Conservation (phyloP, 92 coral and sea anemone genomes). For the Paramuricea clavata region DNA sequence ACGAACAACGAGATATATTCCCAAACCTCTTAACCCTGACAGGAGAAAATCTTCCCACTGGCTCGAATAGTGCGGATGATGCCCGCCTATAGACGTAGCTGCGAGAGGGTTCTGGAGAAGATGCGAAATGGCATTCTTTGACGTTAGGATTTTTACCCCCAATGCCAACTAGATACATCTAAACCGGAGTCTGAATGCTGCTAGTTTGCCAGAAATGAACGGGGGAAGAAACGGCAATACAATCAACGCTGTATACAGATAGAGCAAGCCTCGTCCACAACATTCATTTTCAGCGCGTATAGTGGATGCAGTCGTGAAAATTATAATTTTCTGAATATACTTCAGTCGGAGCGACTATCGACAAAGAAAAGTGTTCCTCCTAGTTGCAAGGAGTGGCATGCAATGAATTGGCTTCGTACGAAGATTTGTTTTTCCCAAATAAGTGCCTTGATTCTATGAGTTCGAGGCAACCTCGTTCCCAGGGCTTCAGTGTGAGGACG, state of each 20-base stretch:
- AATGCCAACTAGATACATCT: not conserved
- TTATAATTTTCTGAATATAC: too few species aligned
- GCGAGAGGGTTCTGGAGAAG: not conserved
- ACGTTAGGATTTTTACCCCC: not conserved
- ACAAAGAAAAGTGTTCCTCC: not conserved
- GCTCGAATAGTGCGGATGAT: not conserved
- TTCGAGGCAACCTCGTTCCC: too few species aligned
- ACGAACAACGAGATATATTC: too few species aligned
- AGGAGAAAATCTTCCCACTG: not conserved
- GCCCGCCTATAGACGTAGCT: not conserved
- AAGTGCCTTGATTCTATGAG: slow-evolving; percentile 12
- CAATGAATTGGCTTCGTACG: slow-evolving; percentile 22
- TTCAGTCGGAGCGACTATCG: not conserved
- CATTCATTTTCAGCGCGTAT: too few species aligned
- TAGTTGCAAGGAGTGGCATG: too few species aligned
- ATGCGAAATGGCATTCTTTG: not conserved
- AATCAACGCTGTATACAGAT: not conserved
- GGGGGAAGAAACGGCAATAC: slow-evolving; percentile 4
- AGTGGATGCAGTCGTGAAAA: not conserved
- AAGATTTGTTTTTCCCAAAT: slow-evolving; percentile 14
- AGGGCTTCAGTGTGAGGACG: too few species aligned
- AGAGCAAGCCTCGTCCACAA: slow-evolving; percentile 11
- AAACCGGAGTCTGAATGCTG: not conserved
- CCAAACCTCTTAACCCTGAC: too few species aligned
- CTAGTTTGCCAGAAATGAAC: not conserved